Percentiles rank a stretch among this genome's conserved stretches.
phyloP scores from a whole-genome alignment of 2,797 vertebrate species.

The Brachyrhaphis roseni region DNA sequence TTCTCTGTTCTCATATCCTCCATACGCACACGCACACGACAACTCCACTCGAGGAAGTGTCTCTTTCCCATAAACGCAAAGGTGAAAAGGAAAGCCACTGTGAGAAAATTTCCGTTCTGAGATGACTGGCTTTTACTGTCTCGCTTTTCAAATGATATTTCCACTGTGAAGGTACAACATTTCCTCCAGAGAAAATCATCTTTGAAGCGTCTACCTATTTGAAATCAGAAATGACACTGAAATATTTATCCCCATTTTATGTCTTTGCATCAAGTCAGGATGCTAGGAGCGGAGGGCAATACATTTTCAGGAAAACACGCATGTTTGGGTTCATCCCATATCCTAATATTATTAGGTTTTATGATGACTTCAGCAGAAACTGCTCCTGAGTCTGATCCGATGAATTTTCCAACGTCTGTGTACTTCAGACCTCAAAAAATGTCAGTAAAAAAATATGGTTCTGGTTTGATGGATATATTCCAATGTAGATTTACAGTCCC shows the following conservation, averaged over 20 bases:
- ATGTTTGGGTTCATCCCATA: conserved; percentile 42
- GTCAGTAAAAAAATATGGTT: conserved; percentile 21
- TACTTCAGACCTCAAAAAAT: conserved; percentile 25
- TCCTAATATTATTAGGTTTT: conserved; percentile 44
- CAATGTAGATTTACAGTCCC: conserved; percentile 36
- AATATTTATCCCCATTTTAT: conserved; percentile 75
- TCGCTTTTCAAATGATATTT: conserved; percentile 78
- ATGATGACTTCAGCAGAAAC: conserved; percentile 34
- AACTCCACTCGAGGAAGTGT: conserved; percentile 19
- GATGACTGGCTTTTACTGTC: conserved; percentile 74
- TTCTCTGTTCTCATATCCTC: conserved; percentile 38
- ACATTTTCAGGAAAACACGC: conserved; percentile 54
- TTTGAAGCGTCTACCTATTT: conserved; percentile 79
- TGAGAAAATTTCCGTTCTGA: conserved; percentile 73
- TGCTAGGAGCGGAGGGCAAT: conserved; percentile 23
- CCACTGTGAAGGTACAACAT: conserved; percentile 69
- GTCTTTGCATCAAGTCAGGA: conserved; percentile 55
- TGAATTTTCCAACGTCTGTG: conserved; percentile 32
- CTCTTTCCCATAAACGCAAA: conserved; percentile 54
- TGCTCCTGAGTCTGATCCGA: conserved; percentile 27
- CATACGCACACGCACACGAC: conserved; percentile 22
- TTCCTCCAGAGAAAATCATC: conserved; percentile 76
- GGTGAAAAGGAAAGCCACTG: conserved; percentile 75
- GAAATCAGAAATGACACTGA: conserved; percentile 80
- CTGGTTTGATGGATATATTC: conserved; percentile 33